Base-by-base conservation (phyloP, 2,113 vertebrate genomes). In the Bufo gargarizans region DNA sequence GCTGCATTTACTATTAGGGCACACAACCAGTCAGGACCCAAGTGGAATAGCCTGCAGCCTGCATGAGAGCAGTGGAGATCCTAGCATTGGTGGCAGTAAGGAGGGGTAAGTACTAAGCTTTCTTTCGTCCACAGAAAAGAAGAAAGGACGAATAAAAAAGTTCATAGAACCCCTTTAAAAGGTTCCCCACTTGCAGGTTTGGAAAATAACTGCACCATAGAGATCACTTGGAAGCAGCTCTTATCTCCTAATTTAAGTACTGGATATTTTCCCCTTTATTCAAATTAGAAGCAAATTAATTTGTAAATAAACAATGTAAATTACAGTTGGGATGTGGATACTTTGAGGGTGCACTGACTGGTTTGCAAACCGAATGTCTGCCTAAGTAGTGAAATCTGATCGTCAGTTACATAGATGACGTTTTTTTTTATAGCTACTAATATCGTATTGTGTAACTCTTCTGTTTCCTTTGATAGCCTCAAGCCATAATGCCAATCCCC, bases 381-480 rank as follows among this genome's bases (percentile, higher is more conserved):
- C 55, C 49, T 14, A 45, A 47, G 22, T 5, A 58, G 56, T 80
- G 12, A 80, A 80, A 80, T 45, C 78, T 45, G 1, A 17, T 53
- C 0, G 5, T 53, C 12, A 10, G 45, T 17, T 61, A 19, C 14
- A 61, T 61, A 5, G 16, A 76, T 50, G 45, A 76, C 72, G 3
- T 59, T 7, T 45, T 55, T 71, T 45, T 69, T 47, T 47, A 10
- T 19, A 17, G 65, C 17, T 12, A 12, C 11, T 19, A 58, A 14
- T 45, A 43, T 59, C 16, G 47, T 58, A 33, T 59, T 49, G 19
- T 76, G 22, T 59, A 85, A n/a, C 9, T 50, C 0, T 78, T 65
- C 19, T 78, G 20, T 53, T 59, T 61, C 43, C 10, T 20, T 22
- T 3, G 59, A 10, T 79, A 94, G 92, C 79, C 69, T 10, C 59